Base-by-base conservation (phyloP, 2,797 vertebrate genomes). In the Loriculus beryllinus region DNA sequence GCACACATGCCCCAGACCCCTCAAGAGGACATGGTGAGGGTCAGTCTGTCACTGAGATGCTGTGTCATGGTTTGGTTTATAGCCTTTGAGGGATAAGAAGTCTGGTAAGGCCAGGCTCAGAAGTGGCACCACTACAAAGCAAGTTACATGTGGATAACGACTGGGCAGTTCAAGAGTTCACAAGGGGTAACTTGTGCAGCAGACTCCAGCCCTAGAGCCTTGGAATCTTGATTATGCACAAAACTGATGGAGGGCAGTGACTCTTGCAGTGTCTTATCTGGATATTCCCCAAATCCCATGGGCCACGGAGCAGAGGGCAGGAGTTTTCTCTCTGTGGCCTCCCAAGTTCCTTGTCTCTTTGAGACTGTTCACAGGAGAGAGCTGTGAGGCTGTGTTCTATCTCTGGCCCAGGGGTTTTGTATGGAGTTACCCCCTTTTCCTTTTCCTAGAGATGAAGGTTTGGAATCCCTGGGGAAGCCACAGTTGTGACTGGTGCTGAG, bases 1-100 rank as follows among this genome's bases (percentile, higher is more conserved):
- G 68, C 64, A 31, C 59, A 16, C 4, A 0, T 14, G 12, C 7
- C 48, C 29, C 25, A 9, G 31, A 17, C 7, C 33, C 17, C 22
- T 45, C 42, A 8, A 1, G 15, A 23, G 65, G 60, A 16, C 2
- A 0, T 7, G 21, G 14, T 2, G 2, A 10, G 67, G 25, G 4
- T 82, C 63, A 35, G 15, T 16, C 18, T 56, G 49, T 43, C 69
- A 2, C 48, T 12, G 31, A 35, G 29, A 6, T 10, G 16, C 49
- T 42, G 19, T 39, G 11, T n/a, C 25, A 7, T 37, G 48, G 3
- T 45, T 52, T 64, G 52, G 7, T 54, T 74, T 60, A 10, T 47
- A 2, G 17, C 62, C 67, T 83, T 7, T 4, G 35, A 48, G 56
- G 48, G 39, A 12, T 18, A 15, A 21, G 40, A 31, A 43, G 31